Evolutionary conservation across 2,888 invertebrate genomes (phyloP).

Genomic region (Gymnoscelis rufifasciata): DNA sequence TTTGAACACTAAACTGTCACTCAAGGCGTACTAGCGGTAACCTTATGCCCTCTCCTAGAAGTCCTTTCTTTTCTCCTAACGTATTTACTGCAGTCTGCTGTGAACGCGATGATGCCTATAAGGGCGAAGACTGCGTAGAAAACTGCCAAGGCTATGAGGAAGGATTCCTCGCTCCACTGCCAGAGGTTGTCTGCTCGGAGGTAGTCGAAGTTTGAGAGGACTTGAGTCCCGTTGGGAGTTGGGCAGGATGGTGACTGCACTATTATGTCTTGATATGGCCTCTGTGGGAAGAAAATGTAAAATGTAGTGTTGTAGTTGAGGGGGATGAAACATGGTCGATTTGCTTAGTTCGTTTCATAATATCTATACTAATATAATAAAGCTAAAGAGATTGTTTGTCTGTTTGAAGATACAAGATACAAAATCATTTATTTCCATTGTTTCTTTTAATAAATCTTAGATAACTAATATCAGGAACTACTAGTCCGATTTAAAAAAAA

Average conservation of each 20-base stretch:
- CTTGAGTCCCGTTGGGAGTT: slow-evolving; percentile 87
- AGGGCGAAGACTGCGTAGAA: slow-evolving; percentile 81
- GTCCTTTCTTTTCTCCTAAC: slow-evolving; percentile 72
- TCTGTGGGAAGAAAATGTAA: slow-evolving; percentile 65
- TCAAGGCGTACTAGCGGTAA: slow-evolving; percentile 80
- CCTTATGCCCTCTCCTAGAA: slow-evolving; percentile 70
- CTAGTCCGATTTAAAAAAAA: too few species aligned
- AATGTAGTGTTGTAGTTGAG: too few species aligned
- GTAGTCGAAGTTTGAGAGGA: slow-evolving; percentile 74
- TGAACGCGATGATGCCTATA: slow-evolving; percentile 80
- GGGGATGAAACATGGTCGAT: too few species aligned
- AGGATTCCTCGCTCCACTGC: slow-evolving; percentile 76
- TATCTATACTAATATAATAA: too few species aligned
- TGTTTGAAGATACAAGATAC: too few species aligned
- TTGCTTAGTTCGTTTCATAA: too few species aligned
- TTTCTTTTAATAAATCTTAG: too few species aligned
- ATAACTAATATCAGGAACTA: too few species aligned
- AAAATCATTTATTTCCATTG: too few species aligned
- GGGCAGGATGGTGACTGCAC: slow-evolving; percentile 90
- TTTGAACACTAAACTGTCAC: neutral
- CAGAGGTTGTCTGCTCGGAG: slow-evolving; percentile 60
- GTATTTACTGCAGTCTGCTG: slow-evolving; percentile 78
- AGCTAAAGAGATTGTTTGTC: too few species aligned
- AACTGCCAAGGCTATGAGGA: slow-evolving; percentile 79
- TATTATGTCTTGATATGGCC: slow-evolving; percentile 92